phyloP scores from a whole-genome alignment of 2,888 invertebrate species.

The Andrena marginata region DNA sequence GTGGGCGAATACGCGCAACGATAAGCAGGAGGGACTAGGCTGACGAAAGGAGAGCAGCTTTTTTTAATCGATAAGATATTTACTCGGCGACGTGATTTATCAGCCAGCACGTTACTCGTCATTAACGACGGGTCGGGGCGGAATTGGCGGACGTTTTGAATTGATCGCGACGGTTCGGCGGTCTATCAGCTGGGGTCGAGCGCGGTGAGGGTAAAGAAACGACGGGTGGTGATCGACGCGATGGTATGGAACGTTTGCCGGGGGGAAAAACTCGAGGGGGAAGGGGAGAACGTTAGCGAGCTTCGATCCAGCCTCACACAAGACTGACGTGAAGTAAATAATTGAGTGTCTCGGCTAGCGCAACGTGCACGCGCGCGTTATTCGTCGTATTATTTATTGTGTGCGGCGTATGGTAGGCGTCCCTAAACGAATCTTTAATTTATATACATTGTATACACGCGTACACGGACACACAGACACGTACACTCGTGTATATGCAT shows the following conservation, averaged over 20 bases:
- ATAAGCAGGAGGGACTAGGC: not conserved
- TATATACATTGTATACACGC: constrained; percentile 54
- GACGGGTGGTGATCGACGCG: constrained; percentile 49
- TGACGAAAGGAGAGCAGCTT: constrained; percentile 1
- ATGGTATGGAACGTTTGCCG: constrained; percentile 43
- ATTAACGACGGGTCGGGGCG: constrained; percentile 25
- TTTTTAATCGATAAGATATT: constrained; percentile 50
- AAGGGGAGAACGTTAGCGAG: constrained; percentile 62
- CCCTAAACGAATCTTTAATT: constrained; percentile 71
- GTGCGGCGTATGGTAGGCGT: constrained; percentile 52
- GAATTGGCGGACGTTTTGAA: constrained; percentile 21
- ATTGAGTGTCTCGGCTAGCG: constrained; percentile 59
- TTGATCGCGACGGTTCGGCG: not conserved
- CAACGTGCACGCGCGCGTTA: constrained; percentile 37
- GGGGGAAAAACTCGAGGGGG: not conserved
- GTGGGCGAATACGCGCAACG: constrained; percentile 17
- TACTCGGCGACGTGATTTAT: constrained; percentile 44
- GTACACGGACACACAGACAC: constrained; percentile 14
- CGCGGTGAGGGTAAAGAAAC: not conserved
- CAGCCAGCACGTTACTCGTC: constrained; percentile 19
- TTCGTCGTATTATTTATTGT: constrained; percentile 77
- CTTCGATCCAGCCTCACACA: constrained; percentile 72
- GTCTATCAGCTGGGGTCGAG: not conserved
- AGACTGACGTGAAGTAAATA: constrained; percentile 76
- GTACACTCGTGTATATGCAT: constrained; percentile 40